Evolutionary conservation across 2,797 vertebrate species (phyloP).

Genomic region (Carcharodon carcharias): DNA sequence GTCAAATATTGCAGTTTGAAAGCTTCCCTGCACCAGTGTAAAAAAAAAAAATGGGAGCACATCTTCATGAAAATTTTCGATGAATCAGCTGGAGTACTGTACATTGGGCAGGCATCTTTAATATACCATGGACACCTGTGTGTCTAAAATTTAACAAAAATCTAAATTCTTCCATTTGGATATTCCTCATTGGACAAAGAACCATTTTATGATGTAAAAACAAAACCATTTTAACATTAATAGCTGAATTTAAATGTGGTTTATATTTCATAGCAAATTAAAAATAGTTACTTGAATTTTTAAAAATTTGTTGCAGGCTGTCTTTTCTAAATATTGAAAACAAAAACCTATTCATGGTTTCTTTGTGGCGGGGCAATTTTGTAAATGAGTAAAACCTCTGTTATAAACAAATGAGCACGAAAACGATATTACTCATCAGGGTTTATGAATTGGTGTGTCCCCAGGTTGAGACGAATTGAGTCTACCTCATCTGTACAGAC

Average conservation of each 20-base stretch:
- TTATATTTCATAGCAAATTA: background rate
- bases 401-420: background rate
- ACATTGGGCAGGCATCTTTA: background rate
- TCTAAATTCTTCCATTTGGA: background rate
- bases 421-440: too few relatives aligned
- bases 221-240: background rate
- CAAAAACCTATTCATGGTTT: background rate
- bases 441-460: background rate
- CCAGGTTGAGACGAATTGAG: conserved; percentile 79
- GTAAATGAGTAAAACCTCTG: background rate
- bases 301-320: background rate
- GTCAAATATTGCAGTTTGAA: background rate
- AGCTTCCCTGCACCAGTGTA: background rate
- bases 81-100: background rate
- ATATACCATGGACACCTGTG: background rate
- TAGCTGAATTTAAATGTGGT: background rate
- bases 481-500: conserved; percentile 70
- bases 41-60: background rate
- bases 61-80: background rate
- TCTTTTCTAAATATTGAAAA: background rate
- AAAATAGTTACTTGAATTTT: background rate
- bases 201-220: background rate
- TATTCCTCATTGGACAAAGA: background rate
- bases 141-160: background rate
- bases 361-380: background rate